Evolutionary conservation across 2,888 invertebrate genomes (phyloP).

Genomic region (Teleiodes luculella): DNA sequence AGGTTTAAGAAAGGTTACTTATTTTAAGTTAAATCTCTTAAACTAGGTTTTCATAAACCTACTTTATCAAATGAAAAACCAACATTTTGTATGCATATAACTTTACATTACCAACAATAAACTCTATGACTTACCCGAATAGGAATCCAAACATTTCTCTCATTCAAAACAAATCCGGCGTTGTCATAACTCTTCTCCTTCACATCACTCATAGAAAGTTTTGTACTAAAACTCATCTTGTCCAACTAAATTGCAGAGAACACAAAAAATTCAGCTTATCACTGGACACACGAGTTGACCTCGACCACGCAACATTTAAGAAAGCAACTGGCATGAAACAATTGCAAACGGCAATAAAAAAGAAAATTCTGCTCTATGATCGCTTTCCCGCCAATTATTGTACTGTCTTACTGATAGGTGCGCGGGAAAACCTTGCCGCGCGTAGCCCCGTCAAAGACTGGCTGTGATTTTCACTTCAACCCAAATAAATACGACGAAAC

Average conservation of each 20-base stretch:
- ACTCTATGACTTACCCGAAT: slow-evolving; percentile 5
- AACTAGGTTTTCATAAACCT: no score
- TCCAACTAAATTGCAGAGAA: neutral
- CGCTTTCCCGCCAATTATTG: slow-evolving; percentile 17
- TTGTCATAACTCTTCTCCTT: slow-evolving; percentile 56
- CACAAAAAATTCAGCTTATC: slow-evolving; percentile 20
- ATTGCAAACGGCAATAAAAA: slow-evolving; percentile 9
- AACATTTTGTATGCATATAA: no score
- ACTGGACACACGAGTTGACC: slow-evolving; percentile 34
- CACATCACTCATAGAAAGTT: slow-evolving; percentile 35
- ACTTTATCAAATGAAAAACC: no score
- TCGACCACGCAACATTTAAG: slow-evolving; percentile 32
- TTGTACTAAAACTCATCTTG: slow-evolving; percentile 32
- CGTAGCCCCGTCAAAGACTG: slow-evolving; percentile 11
- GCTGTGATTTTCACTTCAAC: neutral
- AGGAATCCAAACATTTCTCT: slow-evolving; percentile 49
- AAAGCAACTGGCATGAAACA: slow-evolving; percentile 29
- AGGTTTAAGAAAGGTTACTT: neutral
- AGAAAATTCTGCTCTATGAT: slow-evolving; percentile 11
- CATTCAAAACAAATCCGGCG: slow-evolving; percentile 59
- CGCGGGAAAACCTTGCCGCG: slow-evolving; percentile 15
- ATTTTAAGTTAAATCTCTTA: neutral
- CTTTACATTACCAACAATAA: neutral
- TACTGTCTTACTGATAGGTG: slow-evolving; percentile 8
- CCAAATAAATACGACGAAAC: slow-evolving; percentile 11